Percentiles rank a stretch among this genome's conserved stretches.
phyloP scores from a whole-genome alignment of 2,797 vertebrate species.

The Sebastes ruberrimus region DNA sequence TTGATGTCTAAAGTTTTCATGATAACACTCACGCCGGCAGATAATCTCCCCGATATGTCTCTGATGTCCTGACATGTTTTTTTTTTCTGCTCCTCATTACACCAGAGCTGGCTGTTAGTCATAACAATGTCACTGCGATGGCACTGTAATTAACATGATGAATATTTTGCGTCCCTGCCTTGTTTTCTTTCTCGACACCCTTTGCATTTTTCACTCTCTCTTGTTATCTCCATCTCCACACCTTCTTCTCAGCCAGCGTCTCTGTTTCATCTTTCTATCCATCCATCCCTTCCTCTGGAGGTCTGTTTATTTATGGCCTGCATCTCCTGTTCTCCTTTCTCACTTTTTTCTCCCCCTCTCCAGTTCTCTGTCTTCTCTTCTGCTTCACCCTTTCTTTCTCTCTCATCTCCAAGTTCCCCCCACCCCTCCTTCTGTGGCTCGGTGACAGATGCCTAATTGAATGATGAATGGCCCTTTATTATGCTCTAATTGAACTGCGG shows the following conservation, averaged over 20 bases:
- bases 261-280: conserved; percentile 44
- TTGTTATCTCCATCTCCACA: conserved; percentile 21
- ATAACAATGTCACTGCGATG: conserved; percentile 55
- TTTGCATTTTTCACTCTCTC: conserved; percentile 21
- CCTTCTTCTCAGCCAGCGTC: conserved; percentile 30
- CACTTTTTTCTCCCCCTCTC: conserved; percentile 44
- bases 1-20: conserved; percentile 14
- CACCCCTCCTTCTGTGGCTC: conserved; percentile 86
- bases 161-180: conserved; percentile 45
- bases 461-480: conserved; percentile 99
- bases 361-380: conserved; percentile 64
- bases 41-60: conserved; percentile 33
- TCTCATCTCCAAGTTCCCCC: conserved; percentile 71
- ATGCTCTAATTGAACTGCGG: conserved; percentile 94
- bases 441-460: conserved; percentile 99
- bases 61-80: conserved; percentile 8
- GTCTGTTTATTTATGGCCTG: conserved; percentile 13
- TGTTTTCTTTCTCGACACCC: conserved; percentile 14
- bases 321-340: not conserved
- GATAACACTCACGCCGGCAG: not conserved
- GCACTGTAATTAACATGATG: conserved; percentile 65
- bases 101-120: conserved; percentile 53
- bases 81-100: conserved; percentile 51
- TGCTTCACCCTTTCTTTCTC: conserved; percentile 75
- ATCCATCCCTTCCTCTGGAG: conserved; percentile 49